Percentiles rank a stretch among this genome's conserved stretches.
Evolutionary conservation across 2,113 vertebrate genomes (phyloP).

Genomic region (Oxyura jamaicensis): DNA sequence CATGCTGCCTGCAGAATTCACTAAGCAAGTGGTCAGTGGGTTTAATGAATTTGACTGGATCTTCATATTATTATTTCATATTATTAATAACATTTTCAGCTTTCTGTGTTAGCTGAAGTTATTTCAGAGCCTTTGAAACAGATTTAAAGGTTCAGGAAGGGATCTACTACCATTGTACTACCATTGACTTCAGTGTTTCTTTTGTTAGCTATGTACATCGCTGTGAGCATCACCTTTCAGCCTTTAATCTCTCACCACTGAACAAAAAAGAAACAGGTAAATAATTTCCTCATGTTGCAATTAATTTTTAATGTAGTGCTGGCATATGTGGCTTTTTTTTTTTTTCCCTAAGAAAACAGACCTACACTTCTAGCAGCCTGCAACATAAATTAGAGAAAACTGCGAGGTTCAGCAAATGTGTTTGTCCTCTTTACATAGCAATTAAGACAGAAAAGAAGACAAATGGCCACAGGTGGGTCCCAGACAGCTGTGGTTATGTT

Average conservation of each 20-base stretch:
- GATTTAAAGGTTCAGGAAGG: background rate
- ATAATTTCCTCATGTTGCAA: background rate
- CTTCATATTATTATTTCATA: background rate
- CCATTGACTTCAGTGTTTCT: background rate
- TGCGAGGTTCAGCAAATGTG: background rate
- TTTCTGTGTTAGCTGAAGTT: background rate
- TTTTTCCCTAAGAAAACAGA: background rate
- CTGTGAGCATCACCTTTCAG: background rate
- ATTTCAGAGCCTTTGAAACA: background rate
- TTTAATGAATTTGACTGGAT: background rate
- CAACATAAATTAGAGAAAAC: background rate
- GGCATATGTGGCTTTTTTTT: background rate
- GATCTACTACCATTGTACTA: background rate
- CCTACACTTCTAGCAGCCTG: background rate
- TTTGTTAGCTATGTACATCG: background rate
- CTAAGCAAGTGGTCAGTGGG: background rate
- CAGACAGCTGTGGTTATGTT: background rate
- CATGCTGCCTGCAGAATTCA: background rate
- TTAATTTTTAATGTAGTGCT: background rate
- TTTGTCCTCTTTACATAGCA: background rate
- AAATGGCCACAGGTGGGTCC: background rate
- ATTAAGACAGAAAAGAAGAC: background rate
- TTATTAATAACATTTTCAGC: background rate
- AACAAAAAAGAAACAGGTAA: background rate
- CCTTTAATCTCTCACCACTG: background rate